A percentile compares a stretch with the other conserved stretches of the same genome.
Conservation (phyloP, 2,888 invertebrate species). For the Cryptus armator region DNA sequence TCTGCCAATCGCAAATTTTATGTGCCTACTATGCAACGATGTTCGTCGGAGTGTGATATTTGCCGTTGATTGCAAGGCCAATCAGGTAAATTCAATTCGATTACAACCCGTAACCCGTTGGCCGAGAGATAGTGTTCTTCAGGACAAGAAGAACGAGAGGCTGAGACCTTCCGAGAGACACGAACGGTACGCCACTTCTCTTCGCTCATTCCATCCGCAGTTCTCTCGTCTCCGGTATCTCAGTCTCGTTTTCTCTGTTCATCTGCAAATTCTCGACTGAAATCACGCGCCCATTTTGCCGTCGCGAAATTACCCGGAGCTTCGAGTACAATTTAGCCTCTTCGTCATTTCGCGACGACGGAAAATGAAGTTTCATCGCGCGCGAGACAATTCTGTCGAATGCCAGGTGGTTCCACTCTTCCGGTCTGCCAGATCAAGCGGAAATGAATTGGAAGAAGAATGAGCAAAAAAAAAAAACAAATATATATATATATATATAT, state of each 20-base stretch:
- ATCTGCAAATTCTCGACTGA: slow-evolving; percentile 48
- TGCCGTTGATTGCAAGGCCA: slow-evolving; percentile 70
- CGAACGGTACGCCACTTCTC: slow-evolving; percentile 20
- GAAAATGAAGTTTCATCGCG: slow-evolving; percentile 56
- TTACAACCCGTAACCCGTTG: slow-evolving; percentile 49
- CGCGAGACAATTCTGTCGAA: slow-evolving; percentile 25
- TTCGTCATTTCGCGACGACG: slow-evolving; percentile 21
- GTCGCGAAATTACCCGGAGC: not conserved
- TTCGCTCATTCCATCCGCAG: slow-evolving; percentile 37
- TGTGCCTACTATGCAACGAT: not conserved
- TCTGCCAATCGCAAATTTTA: slow-evolving; percentile 29
- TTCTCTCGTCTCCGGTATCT: slow-evolving; percentile 34
- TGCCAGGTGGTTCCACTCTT: not conserved
- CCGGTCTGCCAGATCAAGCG: not conserved
- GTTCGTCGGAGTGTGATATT: slow-evolving; percentile 65
- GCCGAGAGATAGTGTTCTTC: not conserved
- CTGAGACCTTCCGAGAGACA: not conserved
- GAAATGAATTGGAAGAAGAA: slow-evolving; percentile 9
- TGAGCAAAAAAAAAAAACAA: not conserved
- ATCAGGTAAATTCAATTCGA: slow-evolving; percentile 71
- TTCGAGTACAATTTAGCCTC: not conserved
- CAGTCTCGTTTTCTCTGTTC: slow-evolving; percentile 43
- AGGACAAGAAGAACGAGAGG: slow-evolving; percentile 24
- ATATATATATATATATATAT: not conserved
- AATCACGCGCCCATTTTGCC: slow-evolving; percentile 27